A percentile compares a stretch with the other conserved stretches of the same genome.
These are phyloP conservation scores for Hyphantria cunea DNA, from an alignment of 1,140 invertebrate species.

Conservation along the genomic window DNA sequence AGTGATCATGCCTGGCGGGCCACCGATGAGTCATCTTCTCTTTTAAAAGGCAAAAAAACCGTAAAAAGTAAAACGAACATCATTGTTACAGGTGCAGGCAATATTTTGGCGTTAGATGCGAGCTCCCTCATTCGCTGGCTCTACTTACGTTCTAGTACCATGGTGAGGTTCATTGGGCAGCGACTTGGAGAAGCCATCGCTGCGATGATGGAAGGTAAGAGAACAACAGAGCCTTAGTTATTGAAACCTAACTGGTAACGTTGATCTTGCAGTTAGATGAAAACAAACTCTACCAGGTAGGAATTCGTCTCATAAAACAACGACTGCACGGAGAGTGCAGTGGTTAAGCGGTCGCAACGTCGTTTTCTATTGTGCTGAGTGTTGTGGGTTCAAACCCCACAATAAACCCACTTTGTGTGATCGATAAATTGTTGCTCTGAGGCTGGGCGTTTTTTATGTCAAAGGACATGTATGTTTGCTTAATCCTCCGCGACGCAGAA, in stretches of 20 bases:
- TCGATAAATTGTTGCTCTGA: too few relatives aligned
- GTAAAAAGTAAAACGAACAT: not conserved
- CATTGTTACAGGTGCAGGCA: conserved; percentile 42
- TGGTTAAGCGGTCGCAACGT: too few relatives aligned
- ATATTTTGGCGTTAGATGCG: conserved; percentile 68
- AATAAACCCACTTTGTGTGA: too few relatives aligned
- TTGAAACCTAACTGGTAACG: not conserved
- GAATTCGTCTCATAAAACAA: too few relatives aligned
- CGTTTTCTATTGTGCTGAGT: too few relatives aligned
- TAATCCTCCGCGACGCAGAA: too few relatives aligned
- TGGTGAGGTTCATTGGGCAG: conserved; percentile 68
- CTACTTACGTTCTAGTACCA: conserved; percentile 68
- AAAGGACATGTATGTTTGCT: too few relatives aligned
- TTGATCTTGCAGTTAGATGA: not conserved
- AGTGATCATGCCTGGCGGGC: too few relatives aligned
- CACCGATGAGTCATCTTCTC: not conserved
- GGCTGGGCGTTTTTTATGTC: too few relatives aligned
- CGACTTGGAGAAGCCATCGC: conserved; percentile 59
- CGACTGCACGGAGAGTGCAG: too few relatives aligned
- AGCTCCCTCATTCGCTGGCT: conserved; percentile 65
- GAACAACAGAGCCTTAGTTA: not conserved
- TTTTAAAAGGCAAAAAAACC: too few relatives aligned
- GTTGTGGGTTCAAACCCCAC: too few relatives aligned
- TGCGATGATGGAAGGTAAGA: conserved; percentile 56
- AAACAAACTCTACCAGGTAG: not conserved